Evolutionary conservation across 2,888 invertebrate species (phyloP).

Genomic region (Athrips mouffetella): DNA sequence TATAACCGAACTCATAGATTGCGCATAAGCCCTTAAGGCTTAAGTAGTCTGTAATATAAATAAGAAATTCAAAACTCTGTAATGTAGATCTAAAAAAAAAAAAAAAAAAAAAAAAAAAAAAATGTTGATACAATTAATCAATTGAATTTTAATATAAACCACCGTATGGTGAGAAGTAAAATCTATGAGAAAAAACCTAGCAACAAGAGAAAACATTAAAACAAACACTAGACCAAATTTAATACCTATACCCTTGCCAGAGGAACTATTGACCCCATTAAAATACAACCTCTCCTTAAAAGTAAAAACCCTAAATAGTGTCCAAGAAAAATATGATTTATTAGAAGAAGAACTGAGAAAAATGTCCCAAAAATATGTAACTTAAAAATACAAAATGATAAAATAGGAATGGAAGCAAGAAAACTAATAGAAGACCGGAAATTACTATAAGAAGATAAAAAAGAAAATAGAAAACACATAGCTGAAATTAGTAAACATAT

Average conservation of each 20-base stretch:
- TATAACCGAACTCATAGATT: too few species aligned
- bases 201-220: neutral
- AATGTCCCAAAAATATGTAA: neutral
- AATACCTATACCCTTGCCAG: neutral
- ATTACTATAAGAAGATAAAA: neutral
- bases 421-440: neutral
- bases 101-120: too few species aligned
- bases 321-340: neutral
- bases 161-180: neutral
- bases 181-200: neutral
- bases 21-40: too few species aligned
- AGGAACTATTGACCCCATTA: neutral
- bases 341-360: neutral
- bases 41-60: too few species aligned
- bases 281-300: neutral
- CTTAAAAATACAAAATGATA: neutral
- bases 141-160: neutral
- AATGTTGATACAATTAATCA: too few species aligned
- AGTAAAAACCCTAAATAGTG: neutral
- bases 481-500: neutral
- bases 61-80: too few species aligned
- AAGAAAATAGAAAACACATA: neutral
- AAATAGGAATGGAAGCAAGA: neutral
- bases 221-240: neutral
- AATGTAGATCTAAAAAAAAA: too few species aligned